Base-by-base conservation (phyloP, 2,888 invertebrate species). In the Aplocera efformata region DNA sequence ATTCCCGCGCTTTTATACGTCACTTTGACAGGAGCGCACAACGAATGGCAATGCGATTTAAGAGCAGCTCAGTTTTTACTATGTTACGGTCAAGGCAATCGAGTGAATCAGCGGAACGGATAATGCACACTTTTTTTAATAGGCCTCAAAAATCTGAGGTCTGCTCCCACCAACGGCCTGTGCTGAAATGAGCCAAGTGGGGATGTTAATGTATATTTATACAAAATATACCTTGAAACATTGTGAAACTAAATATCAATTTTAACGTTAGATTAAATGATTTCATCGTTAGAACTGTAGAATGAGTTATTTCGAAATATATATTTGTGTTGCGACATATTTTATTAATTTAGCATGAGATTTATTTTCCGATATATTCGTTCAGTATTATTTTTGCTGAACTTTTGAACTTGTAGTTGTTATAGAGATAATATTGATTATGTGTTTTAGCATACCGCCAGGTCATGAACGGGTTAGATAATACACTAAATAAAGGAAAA, bases 1-100 rank as follows among this genome's bases (percentile, higher is more conserved):
- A 52, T 80, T 78, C 72, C 76, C 84, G 83, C 79, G 72, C 63
- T 77, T 74, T 71, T 50, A 65, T 69, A 80, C 75, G 83, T 84
- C 83, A 84, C 80, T 81, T 77, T 80, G 79, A 79, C 79, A 79
- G 62, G 50, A 52, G 63, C 7, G 26, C 42, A 24, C 57, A 52
- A 50, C 50, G 42, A 62, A 62, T 71, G 72, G 73, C 76, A 73
- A 70, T 67, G 74, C 62, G 62, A 67, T 72, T n/a, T 53, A 74
- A 58, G 68, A 71, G 67, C 69, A 66, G 67, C 70, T 57, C n/a
- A 49, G 67, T 65, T 64, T 60, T 60, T 59, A 59, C 58, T 20
- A 26, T 6, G 48, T 54, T 66, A 67, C 63, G 66, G 71, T 70
- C 84, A 84, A 85, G 84, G 85, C 66, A 50, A 79, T 58, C 67